phyloP scores from a whole-genome alignment of 2,113 vertebrate genomes.

The Tachuris rubrigastra region DNA sequence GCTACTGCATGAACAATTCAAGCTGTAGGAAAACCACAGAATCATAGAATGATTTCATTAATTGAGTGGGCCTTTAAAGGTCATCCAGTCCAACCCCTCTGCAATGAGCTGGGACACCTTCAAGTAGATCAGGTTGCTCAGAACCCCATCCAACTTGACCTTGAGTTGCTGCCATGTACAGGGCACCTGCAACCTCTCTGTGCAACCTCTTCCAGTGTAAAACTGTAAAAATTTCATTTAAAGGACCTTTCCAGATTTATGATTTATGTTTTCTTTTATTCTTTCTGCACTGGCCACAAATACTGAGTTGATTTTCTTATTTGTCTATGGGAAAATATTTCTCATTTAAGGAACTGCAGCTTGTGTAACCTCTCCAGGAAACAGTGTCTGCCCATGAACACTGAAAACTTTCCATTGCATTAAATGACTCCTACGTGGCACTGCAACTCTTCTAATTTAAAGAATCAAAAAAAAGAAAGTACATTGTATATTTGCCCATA shows the following conservation, averaged over 20 bases:
- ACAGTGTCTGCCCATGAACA: neutral
- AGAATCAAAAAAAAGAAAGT: neutral
- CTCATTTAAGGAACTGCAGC: neutral
- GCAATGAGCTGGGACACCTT: neutral
- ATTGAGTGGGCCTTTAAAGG: neutral
- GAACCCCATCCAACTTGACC: neutral
- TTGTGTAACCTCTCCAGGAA: neutral
- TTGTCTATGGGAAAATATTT: neutral
- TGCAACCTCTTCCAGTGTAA: neutral
- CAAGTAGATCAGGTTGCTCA: neutral
- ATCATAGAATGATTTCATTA: neutral
- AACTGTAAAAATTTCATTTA: neutral
- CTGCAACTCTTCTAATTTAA: neutral
- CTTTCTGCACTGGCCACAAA: neutral
- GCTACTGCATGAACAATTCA: neutral
- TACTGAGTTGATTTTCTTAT: neutral
- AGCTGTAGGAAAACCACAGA: neutral
- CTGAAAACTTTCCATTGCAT: neutral
- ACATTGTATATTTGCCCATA: neutral
- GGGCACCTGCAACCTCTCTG: neutral
- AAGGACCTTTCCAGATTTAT: neutral
- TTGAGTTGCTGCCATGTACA: neutral
- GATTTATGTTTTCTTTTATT: neutral
- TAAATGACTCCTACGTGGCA: neutral
- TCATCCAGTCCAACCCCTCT: neutral